phyloP scores from a whole-genome alignment of 2,888 invertebrate genomes.

The Mactromeris polynyma region DNA sequence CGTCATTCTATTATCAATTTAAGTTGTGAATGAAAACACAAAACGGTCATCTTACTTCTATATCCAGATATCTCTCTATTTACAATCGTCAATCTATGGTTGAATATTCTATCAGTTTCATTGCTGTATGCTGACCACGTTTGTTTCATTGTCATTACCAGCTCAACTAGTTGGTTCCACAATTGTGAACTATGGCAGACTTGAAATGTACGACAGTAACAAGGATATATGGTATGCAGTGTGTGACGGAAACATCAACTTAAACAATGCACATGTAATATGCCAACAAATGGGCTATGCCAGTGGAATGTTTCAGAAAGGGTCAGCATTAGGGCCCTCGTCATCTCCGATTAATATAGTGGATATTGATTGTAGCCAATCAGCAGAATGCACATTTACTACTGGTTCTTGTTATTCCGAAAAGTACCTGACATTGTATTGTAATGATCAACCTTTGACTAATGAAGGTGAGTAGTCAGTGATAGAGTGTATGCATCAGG shows the following conservation, averaged over 20 bases:
- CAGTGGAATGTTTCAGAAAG: constrained; percentile 51
- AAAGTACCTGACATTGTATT: constrained; percentile 59
- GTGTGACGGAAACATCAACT: constrained; percentile 67
- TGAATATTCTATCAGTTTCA: no score
- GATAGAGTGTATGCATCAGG: background rate
- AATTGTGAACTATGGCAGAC: constrained; percentile 64
- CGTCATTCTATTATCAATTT: no score
- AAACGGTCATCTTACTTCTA: no score
- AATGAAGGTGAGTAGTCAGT: constrained; percentile 55
- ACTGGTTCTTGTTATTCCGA: constrained; percentile 52
- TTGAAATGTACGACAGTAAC: constrained; percentile 62
- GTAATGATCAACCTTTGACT: constrained; percentile 41
- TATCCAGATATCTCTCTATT: no score
- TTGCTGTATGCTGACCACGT: no score
- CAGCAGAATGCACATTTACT: constrained; percentile 53
- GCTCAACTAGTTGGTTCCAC: constrained; percentile 64
- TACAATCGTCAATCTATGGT: no score
- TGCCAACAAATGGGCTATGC: constrained; percentile 74
- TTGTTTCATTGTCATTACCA: constrained; percentile 14
- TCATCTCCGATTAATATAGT: constrained; percentile 43
- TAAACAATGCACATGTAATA: constrained; percentile 68
- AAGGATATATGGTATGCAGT: constrained; percentile 56
- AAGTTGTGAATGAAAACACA: no score
- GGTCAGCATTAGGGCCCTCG: constrained; percentile 58
- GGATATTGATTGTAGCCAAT: constrained; percentile 33